Base-by-base conservation (phyloP, 2,888 invertebrate species). In the Cerastis leucographa region DNA sequence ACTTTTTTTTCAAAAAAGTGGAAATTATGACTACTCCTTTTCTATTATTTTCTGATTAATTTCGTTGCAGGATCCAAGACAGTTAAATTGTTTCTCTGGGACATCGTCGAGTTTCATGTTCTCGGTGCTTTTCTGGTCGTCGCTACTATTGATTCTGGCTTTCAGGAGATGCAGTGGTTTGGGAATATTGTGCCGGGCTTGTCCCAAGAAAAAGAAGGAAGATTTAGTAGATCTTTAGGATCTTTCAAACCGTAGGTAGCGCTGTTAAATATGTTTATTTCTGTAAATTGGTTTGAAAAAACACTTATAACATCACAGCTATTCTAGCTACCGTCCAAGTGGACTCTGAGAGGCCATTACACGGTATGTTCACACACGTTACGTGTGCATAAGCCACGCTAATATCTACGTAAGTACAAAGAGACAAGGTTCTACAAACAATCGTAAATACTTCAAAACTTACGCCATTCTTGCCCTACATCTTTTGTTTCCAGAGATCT, bases 301-400 rank as follows among this genome's bases (percentile, higher is more conserved):
- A 12, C n/a, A 54, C 12, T 54, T 54, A 12, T n/a, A 54, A n/a
- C n/a, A 11, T n/a, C n/a, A 95, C 93, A 93, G 90, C 93, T 94
- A 94, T 92, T 89, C 92, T 89, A 90, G 83, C 59, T 90, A 88
- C 80, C 93, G 91, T 91, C 93, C 92, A 93, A 93, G 91, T 93
- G 93, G 93, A 91, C 92, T 89, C 86, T 89, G 91, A 91, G 91
- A 92, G 90, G 87, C 94, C 88, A 95, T 96, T 96, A 95, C 95
- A 95, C 95, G 95, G 91, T 92, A 12, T 87, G 84, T 93, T 90
- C 92, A 93, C 94, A 91, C 88, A 85, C 84, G 86, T 87, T 85
- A 85, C 81, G 75, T 80, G 76, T 74, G 80, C 76, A 84, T 76
- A 77, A 76, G 75, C 49, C 67, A 71, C 75, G 56, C 73, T 72